Base-by-base conservation (phyloP, 37 sponge, comb jelly and placozoan genomes). In the Axinella damicornis region DNA sequence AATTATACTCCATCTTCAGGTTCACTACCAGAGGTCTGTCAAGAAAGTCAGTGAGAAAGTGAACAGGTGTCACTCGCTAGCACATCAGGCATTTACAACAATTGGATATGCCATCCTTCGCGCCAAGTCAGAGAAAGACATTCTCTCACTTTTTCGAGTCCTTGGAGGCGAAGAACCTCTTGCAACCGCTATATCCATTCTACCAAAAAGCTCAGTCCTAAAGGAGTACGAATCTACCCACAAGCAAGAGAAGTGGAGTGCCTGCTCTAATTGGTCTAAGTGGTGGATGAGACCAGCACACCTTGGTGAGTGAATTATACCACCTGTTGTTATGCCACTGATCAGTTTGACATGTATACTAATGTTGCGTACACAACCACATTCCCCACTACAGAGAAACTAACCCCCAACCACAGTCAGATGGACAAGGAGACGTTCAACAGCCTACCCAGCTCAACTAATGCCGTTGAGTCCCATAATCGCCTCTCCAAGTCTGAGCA, bases 241-340 rank as follows among this genome's bases (percentile, higher is more conserved):
- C 34, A 63, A 63, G 30, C 2, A 20, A 14, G 65, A 63, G 1
- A 54, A 46, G 1, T 80, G 81, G 81, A 66, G 41, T 18, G 27
- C 30, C 17, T 59, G 83, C 71, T 9, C 30, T 9, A 55, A 73
- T 22, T 83, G 76, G 65, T 40, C 31, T 41, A 46, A 83, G 19
- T 83, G 75, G 60, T 82, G 83, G 81, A 80, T 80, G 65, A 18
- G 79, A 64, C 65, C 79, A 19, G 36, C n/a, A 17, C 79, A 78
- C 65, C 46, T 78, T 11, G 20, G 79, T 78, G 35, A 63, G 65
- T 69, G 20, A 20, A 14, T 27, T 61, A 46, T 4, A 46, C 4
- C 4, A 9, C 5, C n/a, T 46, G 46, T 46, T 46, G 46, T 46
- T 46, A 46, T 46, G 9, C 9, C 46, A 46, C 46, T 46, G 4